Evolutionary conservation across 2,797 vertebrate genomes (phyloP).

Genomic region (Moxostoma hubbsi): DNA sequence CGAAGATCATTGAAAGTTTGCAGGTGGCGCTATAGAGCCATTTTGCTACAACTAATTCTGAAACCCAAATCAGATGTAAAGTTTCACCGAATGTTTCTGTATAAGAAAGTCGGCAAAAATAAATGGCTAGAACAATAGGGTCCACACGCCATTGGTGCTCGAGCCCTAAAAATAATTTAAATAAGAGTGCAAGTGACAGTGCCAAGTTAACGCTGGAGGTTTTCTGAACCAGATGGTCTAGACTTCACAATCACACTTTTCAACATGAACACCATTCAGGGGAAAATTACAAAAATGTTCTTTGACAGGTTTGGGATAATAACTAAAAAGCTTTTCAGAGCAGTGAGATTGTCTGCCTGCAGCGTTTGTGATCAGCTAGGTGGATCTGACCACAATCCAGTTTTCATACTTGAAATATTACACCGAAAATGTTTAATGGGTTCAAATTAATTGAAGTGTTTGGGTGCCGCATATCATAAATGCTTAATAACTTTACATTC

Average conservation of each 20-base stretch:
- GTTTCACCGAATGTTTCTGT: too few relatives aligned
- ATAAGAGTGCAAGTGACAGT: too few relatives aligned
- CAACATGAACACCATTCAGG: not conserved
- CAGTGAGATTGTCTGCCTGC: not conserved
- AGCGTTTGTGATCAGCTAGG: not conserved
- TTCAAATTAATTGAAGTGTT: not conserved
- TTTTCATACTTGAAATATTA: not conserved
- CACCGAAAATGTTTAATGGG: not conserved
- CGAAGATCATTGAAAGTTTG: too few relatives aligned
- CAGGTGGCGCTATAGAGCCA: too few relatives aligned
- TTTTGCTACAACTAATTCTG: too few relatives aligned
- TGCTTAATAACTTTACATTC: not conserved
- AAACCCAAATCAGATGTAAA: too few relatives aligned
- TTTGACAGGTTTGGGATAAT: conserved; percentile 3
- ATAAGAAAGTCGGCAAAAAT: too few relatives aligned
- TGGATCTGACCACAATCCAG: conserved; percentile 7
- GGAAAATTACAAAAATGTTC: conserved; percentile 33
- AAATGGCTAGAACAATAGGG: too few relatives aligned
- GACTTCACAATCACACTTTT: not conserved
- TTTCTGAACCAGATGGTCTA: too few relatives aligned
- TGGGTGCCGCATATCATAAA: not conserved
- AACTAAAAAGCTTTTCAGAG: not conserved
- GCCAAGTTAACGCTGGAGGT: too few relatives aligned
- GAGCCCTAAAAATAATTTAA: too few relatives aligned
- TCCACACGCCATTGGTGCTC: too few relatives aligned